These are phyloP conservation scores for Cecidostiba fungosa DNA, from an alignment of 2,888 invertebrate species.

Conservation along the genomic window DNA sequence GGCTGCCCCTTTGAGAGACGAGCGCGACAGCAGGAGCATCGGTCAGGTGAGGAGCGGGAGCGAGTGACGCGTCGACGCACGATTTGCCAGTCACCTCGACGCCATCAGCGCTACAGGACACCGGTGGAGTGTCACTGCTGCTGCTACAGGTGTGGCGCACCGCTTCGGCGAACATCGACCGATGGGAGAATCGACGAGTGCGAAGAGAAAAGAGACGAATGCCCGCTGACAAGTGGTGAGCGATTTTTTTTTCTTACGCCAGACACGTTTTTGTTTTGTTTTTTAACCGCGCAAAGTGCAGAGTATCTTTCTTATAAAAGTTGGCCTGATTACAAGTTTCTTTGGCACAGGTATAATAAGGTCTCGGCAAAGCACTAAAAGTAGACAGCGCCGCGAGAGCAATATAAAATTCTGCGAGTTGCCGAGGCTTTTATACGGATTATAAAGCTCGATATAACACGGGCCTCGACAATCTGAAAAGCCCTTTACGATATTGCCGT, in stretches of 20 bases:
- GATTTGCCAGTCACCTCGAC: neutral
- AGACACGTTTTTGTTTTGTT: neutral
- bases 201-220: neutral
- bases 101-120: neutral
- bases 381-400: constrained; percentile 4
- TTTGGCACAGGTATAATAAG: constrained; percentile 34
- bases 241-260: neutral
- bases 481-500: neutral
- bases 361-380: constrained; percentile 27
- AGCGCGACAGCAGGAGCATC: neutral
- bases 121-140: neutral
- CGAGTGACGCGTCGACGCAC: neutral
- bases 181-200: neutral
- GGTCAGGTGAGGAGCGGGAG: neutral
- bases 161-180: neutral
- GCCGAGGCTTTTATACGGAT: neutral
- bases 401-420: constrained; percentile 5
- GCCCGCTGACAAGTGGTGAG: constrained; percentile 8
- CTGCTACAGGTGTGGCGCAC: neutral
- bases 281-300: neutral
- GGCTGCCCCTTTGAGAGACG: constrained; percentile 5
- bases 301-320: neutral
- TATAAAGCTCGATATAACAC: neutral
- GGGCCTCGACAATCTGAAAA: neutral
- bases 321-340: constrained; percentile 42